These are phyloP conservation scores for Xylota segnis DNA, from an alignment of 2,888 invertebrate genomes.

Conservation along the genomic window DNA sequence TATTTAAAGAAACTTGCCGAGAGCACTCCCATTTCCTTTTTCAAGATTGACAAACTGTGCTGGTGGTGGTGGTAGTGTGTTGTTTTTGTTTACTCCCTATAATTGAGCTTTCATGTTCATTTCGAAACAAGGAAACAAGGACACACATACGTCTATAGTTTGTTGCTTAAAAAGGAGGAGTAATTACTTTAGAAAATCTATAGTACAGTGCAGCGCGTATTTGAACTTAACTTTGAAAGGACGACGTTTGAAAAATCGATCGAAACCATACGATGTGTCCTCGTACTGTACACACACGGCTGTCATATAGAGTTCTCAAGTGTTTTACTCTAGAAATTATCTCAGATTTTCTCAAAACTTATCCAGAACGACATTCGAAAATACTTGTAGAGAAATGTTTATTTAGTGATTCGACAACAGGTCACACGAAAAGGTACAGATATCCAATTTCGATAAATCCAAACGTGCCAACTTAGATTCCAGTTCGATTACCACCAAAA, in stretches of 20 bases:
- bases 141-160: too few species aligned
- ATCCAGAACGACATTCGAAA: neutral
- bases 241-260: conserved; percentile 2
- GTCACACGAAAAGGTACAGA: conserved; percentile 6
- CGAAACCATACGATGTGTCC: neutral
- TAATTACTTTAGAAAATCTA: conserved; percentile 18
- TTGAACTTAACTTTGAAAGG: conserved; percentile 6
- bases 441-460: conserved; percentile 24
- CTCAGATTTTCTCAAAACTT: neutral
- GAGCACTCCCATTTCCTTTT: conserved; percentile 52
- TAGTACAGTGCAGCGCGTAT: neutral
- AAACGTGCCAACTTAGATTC: conserved; percentile 13
- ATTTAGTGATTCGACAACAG: conserved; percentile 17
- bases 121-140: neutral
- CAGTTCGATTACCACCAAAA: conserved; percentile 12
- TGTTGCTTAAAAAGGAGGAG: neutral
- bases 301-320: neutral
- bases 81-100: conserved; percentile 37
- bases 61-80: conserved; percentile 8
- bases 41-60: neutral
- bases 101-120: conserved; percentile 36
- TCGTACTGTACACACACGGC: too few species aligned
- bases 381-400: conserved; percentile 1
- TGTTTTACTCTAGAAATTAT: conserved; percentile 12
- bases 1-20: conserved; percentile 64